Percentiles rank a stretch among this genome's conserved stretches.
Conservation (phyloP, 2,113 vertebrate genomes). For the Proterorhinus semilunaris region DNA sequence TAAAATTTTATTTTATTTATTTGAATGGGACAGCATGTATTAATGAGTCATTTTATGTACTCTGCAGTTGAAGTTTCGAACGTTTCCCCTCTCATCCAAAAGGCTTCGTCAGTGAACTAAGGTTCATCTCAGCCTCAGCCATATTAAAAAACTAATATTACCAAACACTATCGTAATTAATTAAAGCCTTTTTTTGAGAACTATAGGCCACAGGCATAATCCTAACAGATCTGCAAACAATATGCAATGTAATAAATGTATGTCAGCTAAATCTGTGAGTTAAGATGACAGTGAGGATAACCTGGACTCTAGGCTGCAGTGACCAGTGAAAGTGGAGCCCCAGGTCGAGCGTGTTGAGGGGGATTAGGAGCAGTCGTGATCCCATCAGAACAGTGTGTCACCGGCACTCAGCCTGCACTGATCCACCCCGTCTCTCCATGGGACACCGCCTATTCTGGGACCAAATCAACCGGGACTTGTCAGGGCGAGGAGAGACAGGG, state of each 20-base stretch:
- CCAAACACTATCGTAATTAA: too few relatives aligned
- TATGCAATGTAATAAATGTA: too few relatives aligned
- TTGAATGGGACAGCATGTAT: too few relatives aligned
- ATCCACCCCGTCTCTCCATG: slow-evolving; percentile 75
- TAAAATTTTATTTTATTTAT: too few relatives aligned
- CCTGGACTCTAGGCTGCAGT: slow-evolving; percentile 19
- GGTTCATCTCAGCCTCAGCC: too few relatives aligned
- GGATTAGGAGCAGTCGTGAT: slow-evolving; percentile 57
- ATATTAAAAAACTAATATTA: too few relatives aligned
- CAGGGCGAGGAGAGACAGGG: slow-evolving; percentile 38
- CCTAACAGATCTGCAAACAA: slow-evolving; percentile 20
- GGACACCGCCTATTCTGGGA: slow-evolving; percentile 70
- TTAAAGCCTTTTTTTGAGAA: background rate
- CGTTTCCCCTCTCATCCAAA: too few relatives aligned
- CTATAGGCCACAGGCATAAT: too few relatives aligned
- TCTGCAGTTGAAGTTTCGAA: too few relatives aligned
- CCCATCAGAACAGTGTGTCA: slow-evolving; percentile 61
- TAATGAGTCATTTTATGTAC: too few relatives aligned
- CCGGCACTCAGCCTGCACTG: slow-evolving; percentile 72
- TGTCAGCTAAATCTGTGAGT: slow-evolving; percentile 9
- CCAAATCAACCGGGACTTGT: slow-evolving; percentile 72
- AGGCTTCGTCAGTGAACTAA: too few relatives aligned
- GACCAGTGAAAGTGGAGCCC: slow-evolving; percentile 49
- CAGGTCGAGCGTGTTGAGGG: slow-evolving; percentile 67
- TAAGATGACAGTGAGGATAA: slow-evolving; percentile 10